Base-by-base conservation (phyloP, 2,888 invertebrate genomes). In the Arctia plantaginis region DNA sequence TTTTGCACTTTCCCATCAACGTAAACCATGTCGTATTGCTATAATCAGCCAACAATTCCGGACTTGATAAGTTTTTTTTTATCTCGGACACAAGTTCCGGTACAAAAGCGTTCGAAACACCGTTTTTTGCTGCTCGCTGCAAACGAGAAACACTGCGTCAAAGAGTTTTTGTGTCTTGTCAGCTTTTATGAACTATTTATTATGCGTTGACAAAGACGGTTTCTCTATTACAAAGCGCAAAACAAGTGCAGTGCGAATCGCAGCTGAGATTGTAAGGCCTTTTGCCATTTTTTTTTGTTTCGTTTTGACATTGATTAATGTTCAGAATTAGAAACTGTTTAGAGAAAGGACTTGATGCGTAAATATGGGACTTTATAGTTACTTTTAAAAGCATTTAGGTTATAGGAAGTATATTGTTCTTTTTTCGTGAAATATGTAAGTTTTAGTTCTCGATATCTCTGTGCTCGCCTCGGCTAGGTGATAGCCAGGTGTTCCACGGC, bases 81-180 rank as follows among this genome's bases (percentile, higher is more conserved):
- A 83, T 84, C 84, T 78, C 77, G 69, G 76, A 72, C 74, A 73
- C 74, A 73, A 79, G 82, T 85, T 84, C 84, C 84, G 85, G 77
- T 83, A 82, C 82, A 77, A 79, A 78, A 82, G 74, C 73, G 72
- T 75, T 77, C 76, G 74, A 83, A 83, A 83, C 84, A 82, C 73
- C 75, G 73, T 76, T 82, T 82, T 83, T 83, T 79, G 75, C 83
- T 67, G 39, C 18, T 23, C 72, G 73, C 74, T 72, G 66, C 73
- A 75, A 82, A 77, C 79, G 75, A 81, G 77, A 80, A 76, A 82
- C 77, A 79, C 82, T 77, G 75, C 68, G 74, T 74, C 47, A 76
- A 62, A 62, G 27, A 62, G 30, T 62, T 30, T 62, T 62, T 62
- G 30, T 62, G 30, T 62, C 30, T 18, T 6, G 62, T 6, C 18